phyloP scores from a whole-genome alignment of 2,888 invertebrate genomes.

The Acleris cristana region DNA sequence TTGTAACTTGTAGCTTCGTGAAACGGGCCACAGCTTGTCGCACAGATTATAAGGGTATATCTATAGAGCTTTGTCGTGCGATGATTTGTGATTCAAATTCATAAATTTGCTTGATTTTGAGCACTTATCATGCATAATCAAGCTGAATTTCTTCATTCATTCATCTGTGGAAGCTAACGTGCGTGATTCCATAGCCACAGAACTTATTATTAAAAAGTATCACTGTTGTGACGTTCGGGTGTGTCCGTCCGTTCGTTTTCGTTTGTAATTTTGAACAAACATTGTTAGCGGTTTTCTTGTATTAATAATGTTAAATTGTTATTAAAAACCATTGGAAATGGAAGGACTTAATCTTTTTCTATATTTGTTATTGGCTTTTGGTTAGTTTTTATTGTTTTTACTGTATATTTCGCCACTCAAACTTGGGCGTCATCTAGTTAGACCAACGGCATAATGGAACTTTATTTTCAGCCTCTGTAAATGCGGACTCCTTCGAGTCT shows the following conservation, averaged over 20 bases:
- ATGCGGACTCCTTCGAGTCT: conserved; percentile 47
- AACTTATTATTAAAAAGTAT: no score
- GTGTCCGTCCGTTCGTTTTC: conserved; percentile 16
- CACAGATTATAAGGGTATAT: no score
- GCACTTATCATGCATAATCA: no score
- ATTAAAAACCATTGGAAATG: conserved; percentile 6
- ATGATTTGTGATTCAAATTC: no score
- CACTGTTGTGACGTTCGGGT: conserved; percentile 28
- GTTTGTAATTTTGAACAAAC: conserved; percentile 5
- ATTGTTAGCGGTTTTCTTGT: conserved; percentile 3
- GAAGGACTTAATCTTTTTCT: conserved; percentile 7
- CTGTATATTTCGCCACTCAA: neutral
- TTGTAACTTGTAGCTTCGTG: no score
- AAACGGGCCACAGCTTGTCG: no score
- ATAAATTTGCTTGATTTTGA: no score
- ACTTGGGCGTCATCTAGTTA: conserved; percentile 25
- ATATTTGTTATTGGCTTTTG: conserved; percentile 6
- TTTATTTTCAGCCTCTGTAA: conserved; percentile 45
- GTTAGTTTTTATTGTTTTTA: conserved; percentile 19
- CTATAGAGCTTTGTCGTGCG: no score
- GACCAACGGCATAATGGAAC: neutral
- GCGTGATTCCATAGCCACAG: no score
- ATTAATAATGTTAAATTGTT: conserved; percentile 23
- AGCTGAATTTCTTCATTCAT: no score
- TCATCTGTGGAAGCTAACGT: no score